Conservation (phyloP, 1,140 invertebrate species). For the Oncopodura yosiiana region DNA sequence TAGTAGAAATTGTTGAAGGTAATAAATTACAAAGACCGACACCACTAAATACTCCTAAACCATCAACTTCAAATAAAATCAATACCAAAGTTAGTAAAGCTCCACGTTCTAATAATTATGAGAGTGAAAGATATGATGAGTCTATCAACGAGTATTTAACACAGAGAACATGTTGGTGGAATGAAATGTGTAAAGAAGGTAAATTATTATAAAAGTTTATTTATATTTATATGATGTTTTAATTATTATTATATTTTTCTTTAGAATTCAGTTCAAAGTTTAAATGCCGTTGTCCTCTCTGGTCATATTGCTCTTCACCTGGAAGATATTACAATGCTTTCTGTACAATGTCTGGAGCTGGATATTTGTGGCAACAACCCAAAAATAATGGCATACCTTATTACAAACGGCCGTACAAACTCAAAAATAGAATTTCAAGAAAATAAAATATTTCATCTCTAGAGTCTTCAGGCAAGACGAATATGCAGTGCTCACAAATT, state of each 20-base stretch:
- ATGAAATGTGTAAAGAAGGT: constrained; percentile 83
- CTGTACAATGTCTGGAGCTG: constrained; percentile 77
- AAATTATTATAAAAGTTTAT: constrained; percentile 81
- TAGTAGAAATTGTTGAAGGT: no score
- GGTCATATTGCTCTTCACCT: constrained; percentile 75
- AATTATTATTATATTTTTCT: no score
- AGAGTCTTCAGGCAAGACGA: no score
- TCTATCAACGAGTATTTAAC: constrained; percentile 67
- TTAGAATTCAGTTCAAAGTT: constrained; percentile 48
- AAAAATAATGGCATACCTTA: constrained; percentile 5
- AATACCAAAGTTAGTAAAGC: background rate
- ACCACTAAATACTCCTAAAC: no score
- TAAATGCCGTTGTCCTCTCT: constrained; percentile 72
- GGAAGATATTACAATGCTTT: constrained; percentile 81
- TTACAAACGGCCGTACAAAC: constrained; percentile 16
- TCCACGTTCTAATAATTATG: background rate
- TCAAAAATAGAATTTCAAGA: no score
- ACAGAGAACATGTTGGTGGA: constrained; percentile 83
- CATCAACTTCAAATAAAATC: constrained; percentile 13
- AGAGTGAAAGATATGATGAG: constrained; percentile 46
- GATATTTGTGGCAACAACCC: constrained; percentile 50
- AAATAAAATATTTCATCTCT: no score
- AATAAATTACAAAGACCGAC: no score
- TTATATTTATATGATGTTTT: no score
- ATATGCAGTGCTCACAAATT: no score